phyloP scores from a whole-genome alignment of 2,113 vertebrate species.

The Corvus moneduloides region DNA sequence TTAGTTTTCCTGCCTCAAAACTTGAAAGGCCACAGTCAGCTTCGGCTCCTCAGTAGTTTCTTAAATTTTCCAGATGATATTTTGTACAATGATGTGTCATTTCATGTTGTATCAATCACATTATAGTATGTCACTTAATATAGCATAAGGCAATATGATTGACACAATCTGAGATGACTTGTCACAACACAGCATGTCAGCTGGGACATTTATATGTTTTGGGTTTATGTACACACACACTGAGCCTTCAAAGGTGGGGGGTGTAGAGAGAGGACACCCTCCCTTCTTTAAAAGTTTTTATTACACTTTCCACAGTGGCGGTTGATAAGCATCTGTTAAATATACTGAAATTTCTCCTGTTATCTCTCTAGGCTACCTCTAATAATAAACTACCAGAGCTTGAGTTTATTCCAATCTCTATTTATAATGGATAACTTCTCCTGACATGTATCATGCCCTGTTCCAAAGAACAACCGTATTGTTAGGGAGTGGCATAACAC shows the following conservation, averaged over 20 bases:
- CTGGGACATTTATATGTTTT: conserved; percentile 50
- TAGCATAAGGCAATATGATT: conserved; percentile 68
- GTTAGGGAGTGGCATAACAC: not conserved
- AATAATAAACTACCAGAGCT: not conserved
- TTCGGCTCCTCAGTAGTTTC: conserved; percentile 8
- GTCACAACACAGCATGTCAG: conserved; percentile 72
- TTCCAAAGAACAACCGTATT: not conserved
- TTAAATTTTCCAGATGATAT: conserved; percentile 74
- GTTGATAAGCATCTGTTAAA: conserved; percentile 49
- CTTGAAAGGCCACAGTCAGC: not conserved
- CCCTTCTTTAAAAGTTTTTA: conserved; percentile 47
- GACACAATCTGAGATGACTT: conserved; percentile 72
- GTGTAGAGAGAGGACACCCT: not conserved
- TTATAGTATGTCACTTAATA: conserved; percentile 72
- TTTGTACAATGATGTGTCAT: conserved; percentile 70
- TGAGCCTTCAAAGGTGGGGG: not conserved
- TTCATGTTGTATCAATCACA: conserved; percentile 72
- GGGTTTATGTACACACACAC: not conserved
- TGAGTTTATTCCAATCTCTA: conserved; percentile 6
- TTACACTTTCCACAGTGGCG: not conserved
- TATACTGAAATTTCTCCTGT: not conserved
- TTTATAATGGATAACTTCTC: not conserved
- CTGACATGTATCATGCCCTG: not conserved
- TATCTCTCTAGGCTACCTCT: not conserved
- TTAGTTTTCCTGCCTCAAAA: not conserved